Percentiles rank a stretch among this genome's conserved stretches.
Evolutionary conservation across 2,888 invertebrate genomes (phyloP).

Genomic region (Coremacera marginata): DNA sequence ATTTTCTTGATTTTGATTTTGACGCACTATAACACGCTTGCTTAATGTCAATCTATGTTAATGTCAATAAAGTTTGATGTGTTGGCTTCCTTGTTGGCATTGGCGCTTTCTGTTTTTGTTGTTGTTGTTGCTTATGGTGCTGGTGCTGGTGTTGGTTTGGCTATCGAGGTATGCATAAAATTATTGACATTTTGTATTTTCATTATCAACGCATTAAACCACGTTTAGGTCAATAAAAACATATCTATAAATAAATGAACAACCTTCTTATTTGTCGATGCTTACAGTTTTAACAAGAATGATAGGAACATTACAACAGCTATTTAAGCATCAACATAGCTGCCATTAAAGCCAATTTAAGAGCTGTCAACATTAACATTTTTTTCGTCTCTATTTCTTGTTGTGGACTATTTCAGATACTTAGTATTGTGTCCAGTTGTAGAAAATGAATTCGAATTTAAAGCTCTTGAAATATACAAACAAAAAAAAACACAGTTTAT

Average conservation of each 20-base stretch:
- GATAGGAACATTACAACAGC: neutral
- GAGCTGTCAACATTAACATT: neutral
- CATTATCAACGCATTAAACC: neutral
- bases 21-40: slow-evolving; percentile 26
- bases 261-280: neutral
- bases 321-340: neutral
- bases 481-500: no score
- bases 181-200: slow-evolving; percentile 21
- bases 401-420: no score
- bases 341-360: slow-evolving; percentile 21
- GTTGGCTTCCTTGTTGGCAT: neutral
- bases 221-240: neutral
- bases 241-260: slow-evolving; percentile 1
- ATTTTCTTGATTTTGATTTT: slow-evolving; percentile 10
- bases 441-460: no score
- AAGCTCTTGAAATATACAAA: no score
- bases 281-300: neutral
- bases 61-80: slow-evolving; percentile 18
- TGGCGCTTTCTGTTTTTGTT: neutral
- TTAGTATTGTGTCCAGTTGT: no score
- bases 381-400: no score
- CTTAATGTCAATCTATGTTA: slow-evolving; percentile 24
- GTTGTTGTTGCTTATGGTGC: neutral
- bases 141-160: neutral
- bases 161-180: slow-evolving; percentile 9